Conservation (phyloP, 2,113 vertebrate genomes). For the Chascanopsetta lugubris region DNA sequence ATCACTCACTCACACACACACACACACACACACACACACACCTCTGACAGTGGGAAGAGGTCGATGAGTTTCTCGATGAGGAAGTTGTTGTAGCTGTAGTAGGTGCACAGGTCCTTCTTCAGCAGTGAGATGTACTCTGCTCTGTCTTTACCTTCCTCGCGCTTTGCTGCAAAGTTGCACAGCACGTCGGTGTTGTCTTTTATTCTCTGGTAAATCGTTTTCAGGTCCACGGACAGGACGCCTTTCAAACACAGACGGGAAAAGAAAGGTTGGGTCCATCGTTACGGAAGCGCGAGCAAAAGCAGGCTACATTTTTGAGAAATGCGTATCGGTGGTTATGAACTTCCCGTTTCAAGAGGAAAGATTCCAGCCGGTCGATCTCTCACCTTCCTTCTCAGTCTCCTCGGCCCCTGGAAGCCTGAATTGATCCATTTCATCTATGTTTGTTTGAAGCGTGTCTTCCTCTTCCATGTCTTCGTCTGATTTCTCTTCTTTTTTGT, state of each 20-base stretch:
- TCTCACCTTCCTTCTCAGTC: slow-evolving; percentile 85
- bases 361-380: too few species aligned
- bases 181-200: slow-evolving; percentile 94
- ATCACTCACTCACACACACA: slow-evolving; percentile 64
- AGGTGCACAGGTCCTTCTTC: slow-evolving; percentile 88
- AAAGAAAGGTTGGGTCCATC: too few species aligned
- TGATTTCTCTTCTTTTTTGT: slow-evolving; percentile 46
- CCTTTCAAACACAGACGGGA: slow-evolving; percentile 67
- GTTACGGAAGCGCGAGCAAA: too few species aligned
- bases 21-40: slow-evolving; percentile 48
- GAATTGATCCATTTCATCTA: slow-evolving; percentile 86
- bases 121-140: slow-evolving; percentile 87
- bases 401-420: slow-evolving; percentile 85
- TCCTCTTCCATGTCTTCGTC: slow-evolving; percentile 72
- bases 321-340: too few species aligned
- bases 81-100: slow-evolving; percentile 95
- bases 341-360: too few species aligned
- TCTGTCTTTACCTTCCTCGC: slow-evolving; percentile 87
- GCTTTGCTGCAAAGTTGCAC: slow-evolving; percentile 85
- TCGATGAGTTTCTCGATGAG: slow-evolving; percentile 90
- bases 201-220: slow-evolving; percentile 90
- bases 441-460: slow-evolving; percentile 84
- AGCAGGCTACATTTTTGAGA: too few species aligned
- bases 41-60: slow-evolving; percentile 93
- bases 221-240: slow-evolving; percentile 84